phyloP scores from a whole-genome alignment of 2,888 invertebrate species.

The Stenurella melanura region DNA sequence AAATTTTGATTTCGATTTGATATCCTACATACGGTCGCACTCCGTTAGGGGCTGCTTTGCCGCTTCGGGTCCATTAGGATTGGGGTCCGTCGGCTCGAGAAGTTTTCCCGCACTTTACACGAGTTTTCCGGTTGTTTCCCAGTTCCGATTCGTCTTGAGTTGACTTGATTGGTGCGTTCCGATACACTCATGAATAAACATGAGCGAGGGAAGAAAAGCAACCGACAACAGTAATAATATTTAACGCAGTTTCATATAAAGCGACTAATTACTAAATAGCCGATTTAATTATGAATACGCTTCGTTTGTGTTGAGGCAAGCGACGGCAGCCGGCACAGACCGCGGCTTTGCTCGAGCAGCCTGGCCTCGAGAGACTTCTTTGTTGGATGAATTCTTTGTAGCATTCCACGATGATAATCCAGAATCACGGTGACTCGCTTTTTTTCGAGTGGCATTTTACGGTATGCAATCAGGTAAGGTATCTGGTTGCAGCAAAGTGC shows the following conservation, averaged over 20 bases:
- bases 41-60: constrained; percentile 49
- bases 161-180: constrained; percentile 38
- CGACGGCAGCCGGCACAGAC: constrained; percentile 52
- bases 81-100: constrained; percentile 51
- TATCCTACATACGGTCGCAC: constrained; percentile 47
- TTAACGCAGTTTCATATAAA: not conserved
- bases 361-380: constrained; percentile 52
- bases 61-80: constrained; percentile 50
- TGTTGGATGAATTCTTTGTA: constrained; percentile 61
- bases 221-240: constrained; percentile 3
- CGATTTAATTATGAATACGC: constrained; percentile 56
- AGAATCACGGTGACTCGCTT: constrained; percentile 66
- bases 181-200: constrained; percentile 51
- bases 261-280: constrained; percentile 53
- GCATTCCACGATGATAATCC: constrained; percentile 68
- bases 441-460: constrained; percentile 64
- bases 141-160: constrained; percentile 50
- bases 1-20: constrained; percentile 61
- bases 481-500: constrained; percentile 67
- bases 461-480: constrained; percentile 67
- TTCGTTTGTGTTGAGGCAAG: constrained; percentile 39
- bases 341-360: constrained; percentile 24
- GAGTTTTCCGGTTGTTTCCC: constrained; percentile 58
- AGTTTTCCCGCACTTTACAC: constrained; percentile 56
- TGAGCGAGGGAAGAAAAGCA: constrained; percentile 33